Evolutionary conservation across 1,140 invertebrate species (phyloP), one percentile per base, ranked within the genome.

Genomic region (Cryptotermes secundus): DNA sequence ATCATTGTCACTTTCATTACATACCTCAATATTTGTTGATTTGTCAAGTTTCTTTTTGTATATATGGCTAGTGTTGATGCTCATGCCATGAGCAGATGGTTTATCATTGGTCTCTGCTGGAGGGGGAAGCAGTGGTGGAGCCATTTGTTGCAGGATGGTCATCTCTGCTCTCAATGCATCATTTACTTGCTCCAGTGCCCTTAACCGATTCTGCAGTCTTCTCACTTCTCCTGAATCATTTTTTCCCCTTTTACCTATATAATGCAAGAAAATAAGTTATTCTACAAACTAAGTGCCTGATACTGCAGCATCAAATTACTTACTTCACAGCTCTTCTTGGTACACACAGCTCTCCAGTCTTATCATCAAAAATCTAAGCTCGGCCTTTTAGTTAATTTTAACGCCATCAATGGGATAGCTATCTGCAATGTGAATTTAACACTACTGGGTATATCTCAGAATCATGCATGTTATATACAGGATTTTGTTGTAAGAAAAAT

Each of bases 131-230:
- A 7, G 59, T n/a, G 59, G 7, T 72, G 59, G 59, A 72, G 59
- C 59, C 59, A 72, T 0, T 31, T 72, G 59, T 9, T 72, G 59
- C 59, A 72, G 26, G 34, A 85, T 83, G 19, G 72, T 83, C 35
- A 91, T 86, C 86, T 91, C 90, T 42, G 89, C 88, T 79, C 87
- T 87, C 38, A 91, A 87, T 16, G 90, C 89, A 83, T 88, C 87
- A 85, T 90, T 91, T 59, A 90, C 86, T 83, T 89, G 88, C 80
- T 90, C 89, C 79, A 88, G 82, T 16, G 81, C 86, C 14, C 87
- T 84, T 34, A 89, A 42, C 81, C 86, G 87, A 79, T 84, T 86
- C 26, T 87, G 85, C 22, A 89, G 84, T 38, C 87, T 84, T 53
- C 87, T 83, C 34, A 88, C 80, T 84, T 88, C 88, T 38, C 85